phyloP scores from a whole-genome alignment of 1,140 invertebrate genomes.

The Drosophila lacertosa region DNA sequence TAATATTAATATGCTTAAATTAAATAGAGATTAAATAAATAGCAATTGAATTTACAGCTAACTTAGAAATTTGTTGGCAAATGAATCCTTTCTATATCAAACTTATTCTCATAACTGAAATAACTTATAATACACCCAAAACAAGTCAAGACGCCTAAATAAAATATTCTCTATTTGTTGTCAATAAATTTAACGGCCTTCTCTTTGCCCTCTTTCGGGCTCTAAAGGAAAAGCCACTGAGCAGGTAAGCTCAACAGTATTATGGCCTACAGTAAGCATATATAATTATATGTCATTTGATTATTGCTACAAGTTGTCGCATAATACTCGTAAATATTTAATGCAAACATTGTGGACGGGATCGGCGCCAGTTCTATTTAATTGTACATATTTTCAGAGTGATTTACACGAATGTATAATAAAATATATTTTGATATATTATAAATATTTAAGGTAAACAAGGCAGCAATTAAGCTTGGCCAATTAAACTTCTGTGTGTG shows the following conservation, averaged over 20 bases:
- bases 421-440: constrained; percentile 46
- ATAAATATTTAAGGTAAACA: constrained; percentile 45
- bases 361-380: constrained; percentile 3
- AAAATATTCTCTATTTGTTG: too few species aligned
- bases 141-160: too few species aligned
- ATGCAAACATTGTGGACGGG: constrained; percentile 6
- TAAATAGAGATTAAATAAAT: too few species aligned
- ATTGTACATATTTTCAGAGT: constrained; percentile 10
- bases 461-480: constrained; percentile 42
- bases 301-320: constrained; percentile 12
- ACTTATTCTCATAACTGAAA: too few species aligned
- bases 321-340: constrained; percentile 13
- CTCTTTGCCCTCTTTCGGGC: too few species aligned
- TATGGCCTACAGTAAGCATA: background rate
- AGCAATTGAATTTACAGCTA: too few species aligned
- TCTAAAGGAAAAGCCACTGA: background rate
- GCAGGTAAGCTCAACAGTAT: constrained; percentile 1
- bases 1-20: too few species aligned
- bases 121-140: background rate
- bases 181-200: too few species aligned
- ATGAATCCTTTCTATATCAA: too few species aligned
- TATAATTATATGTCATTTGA: constrained; percentile 2
- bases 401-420: constrained; percentile 20
- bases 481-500: constrained; percentile 27
- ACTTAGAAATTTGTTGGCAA: too few species aligned